Evolutionary conservation across 2,113 vertebrate species (phyloP).

Genomic region (Chloropsis cyanopogon): DNA sequence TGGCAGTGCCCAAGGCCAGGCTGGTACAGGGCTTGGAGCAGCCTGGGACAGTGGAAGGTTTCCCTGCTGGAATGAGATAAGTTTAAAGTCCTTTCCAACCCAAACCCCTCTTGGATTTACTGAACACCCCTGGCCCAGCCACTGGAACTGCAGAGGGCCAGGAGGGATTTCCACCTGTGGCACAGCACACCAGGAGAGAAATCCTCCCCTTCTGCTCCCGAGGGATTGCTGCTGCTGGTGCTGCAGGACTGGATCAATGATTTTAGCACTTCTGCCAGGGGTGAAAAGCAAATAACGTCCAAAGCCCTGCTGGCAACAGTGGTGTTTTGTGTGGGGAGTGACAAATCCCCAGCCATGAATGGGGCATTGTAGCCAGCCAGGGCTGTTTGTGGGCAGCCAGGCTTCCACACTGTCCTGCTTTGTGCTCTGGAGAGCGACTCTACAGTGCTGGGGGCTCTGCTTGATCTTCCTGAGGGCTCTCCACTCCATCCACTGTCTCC

Average conservation of each 20-base stretch:
- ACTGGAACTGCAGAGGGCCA: too few species aligned
- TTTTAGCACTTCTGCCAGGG: not conserved
- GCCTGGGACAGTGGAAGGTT: fast-evolving
- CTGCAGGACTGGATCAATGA: not conserved
- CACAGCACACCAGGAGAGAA: not conserved
- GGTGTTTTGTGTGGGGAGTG: not conserved
- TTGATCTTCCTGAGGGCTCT: constrained; percentile 46
- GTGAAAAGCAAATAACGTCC: not conserved
- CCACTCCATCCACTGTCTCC: constrained; percentile 24
- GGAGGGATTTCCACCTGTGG: not conserved
- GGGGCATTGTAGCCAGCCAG: not conserved
- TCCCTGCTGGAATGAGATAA: not conserved
- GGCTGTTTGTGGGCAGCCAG: not conserved
- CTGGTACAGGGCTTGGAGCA: fast-evolving
- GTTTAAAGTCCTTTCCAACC: not conserved
- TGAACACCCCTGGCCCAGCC: not conserved
- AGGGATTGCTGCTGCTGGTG: not conserved
- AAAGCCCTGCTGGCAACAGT: not conserved
- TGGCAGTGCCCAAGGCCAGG: not conserved
- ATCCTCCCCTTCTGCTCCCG: fast-evolving
- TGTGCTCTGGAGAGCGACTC: constrained; percentile 13
- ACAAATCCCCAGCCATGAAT: not conserved
- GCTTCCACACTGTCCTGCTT: not conserved
- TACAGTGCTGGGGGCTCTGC: constrained; percentile 21
- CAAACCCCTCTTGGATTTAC: not conserved